phyloP scores from a whole-genome alignment of 2,888 invertebrate genomes.

The Megaustenia siamemsis region DNA sequence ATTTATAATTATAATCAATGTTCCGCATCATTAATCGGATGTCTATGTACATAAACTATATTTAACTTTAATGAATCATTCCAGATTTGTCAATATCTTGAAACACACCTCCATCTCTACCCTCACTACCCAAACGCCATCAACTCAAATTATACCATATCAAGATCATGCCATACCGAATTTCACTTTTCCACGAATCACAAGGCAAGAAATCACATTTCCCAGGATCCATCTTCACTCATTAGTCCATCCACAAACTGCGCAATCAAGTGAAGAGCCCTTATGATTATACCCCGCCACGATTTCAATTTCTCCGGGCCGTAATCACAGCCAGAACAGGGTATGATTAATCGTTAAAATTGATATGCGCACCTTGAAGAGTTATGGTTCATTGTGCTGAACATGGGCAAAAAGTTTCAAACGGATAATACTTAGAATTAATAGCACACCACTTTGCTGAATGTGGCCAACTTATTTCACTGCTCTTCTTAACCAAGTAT shows the following conservation, averaged over 20 bases:
- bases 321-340: constrained; percentile 19
- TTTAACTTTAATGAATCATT: too few species aligned
- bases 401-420: too few species aligned
- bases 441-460: neutral
- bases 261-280: constrained; percentile 2
- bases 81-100: too few species aligned
- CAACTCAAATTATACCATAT: neutral
- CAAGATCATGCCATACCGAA: neutral
- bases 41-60: too few species aligned
- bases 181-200: neutral
- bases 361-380: neutral
- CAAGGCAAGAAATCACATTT: neutral
- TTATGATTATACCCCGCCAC: constrained; percentile 3
- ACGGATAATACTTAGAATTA: neutral
- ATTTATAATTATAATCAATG: too few species aligned
- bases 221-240: neutral
- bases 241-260: neutral
- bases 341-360: constrained; percentile 12
- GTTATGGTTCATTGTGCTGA: neutral
- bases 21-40: too few species aligned
- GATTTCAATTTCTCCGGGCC: constrained; percentile 15
- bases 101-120: too few species aligned
- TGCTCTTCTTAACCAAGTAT: neutral
- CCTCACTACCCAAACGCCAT: neutral
- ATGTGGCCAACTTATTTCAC: neutral